These are phyloP conservation scores for Lithobius niger DNA, from an alignment of 1,140 invertebrate genomes.

Conservation along the genomic window DNA sequence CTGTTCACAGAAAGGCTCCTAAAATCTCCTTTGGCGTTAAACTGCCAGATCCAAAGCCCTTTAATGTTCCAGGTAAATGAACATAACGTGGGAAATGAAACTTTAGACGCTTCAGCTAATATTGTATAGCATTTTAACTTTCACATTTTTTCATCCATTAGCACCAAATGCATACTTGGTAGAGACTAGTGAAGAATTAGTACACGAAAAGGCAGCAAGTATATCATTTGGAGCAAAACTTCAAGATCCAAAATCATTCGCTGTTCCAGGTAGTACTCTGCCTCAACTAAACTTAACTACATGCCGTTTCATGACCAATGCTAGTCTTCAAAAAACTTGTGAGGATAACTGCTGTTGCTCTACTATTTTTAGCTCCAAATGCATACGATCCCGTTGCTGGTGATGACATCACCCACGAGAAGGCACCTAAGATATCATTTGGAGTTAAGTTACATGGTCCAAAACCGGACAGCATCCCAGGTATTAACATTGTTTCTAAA, in stretches of 20 bases:
- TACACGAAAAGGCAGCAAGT: too few species aligned
- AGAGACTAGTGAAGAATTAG: too few species aligned
- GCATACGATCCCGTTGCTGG: constrained; percentile 62
- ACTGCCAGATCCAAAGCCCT: constrained; percentile 33
- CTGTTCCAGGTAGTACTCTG: background rate
- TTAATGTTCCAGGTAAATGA: constrained; percentile 45
- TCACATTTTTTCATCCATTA: too few species aligned
- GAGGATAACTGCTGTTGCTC: background rate
- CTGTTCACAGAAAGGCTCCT: constrained; percentile 40
- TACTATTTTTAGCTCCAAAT: constrained; percentile 38
- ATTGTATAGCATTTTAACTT: too few species aligned
- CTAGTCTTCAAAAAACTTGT: too few species aligned
- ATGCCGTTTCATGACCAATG: too few species aligned
- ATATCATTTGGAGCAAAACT: background rate
- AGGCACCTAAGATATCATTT: constrained; percentile 30
- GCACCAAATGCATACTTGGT: too few species aligned
- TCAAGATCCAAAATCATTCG: background rate
- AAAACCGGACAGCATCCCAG: constrained; percentile 40
- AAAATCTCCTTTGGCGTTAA: constrained; percentile 54
- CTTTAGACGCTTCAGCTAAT: too few species aligned
- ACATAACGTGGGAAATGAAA: too few species aligned
- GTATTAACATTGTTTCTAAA: too few species aligned
- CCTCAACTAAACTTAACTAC: too few species aligned
- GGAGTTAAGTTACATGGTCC: constrained; percentile 41
- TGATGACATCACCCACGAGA: constrained; percentile 40